Evolutionary conservation across 2,797 vertebrate species (phyloP), one percentile per base, ranked within the genome.

Genomic region (Gymnopithys bicolor): DNA sequence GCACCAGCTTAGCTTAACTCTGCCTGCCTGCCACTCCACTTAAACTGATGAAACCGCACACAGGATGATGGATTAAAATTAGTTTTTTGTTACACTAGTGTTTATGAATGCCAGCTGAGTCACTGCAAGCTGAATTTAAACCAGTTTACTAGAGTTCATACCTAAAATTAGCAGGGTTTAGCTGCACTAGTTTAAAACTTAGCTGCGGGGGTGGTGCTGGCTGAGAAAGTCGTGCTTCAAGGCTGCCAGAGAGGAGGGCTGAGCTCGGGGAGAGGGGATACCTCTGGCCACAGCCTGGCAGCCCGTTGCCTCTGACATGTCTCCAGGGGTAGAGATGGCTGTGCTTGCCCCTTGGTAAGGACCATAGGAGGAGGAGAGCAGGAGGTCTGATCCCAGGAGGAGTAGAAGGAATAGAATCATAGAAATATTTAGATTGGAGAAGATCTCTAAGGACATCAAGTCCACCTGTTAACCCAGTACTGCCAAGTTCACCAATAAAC

Each of bases 81-180:
- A 94, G 60, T 2, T 55, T 84, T 73, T 62, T 58, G 63, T 94
- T 95, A 94, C 2, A 0, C 43, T 91, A 55, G 51, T 95, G 93
- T 95, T 95, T 95, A 90, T 95, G 91, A 91, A 86, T 87, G 74
- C 87, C 85, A 88, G 51, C 70, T 95, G 85, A 96, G 59, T 96
- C 91, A 96, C 59, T 1, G 4, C 16, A 52, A 85, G 63, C 83
- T 87, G 90, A 90, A 95, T 94, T 96, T 96, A 91, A 96, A 95
- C 77, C 77, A 76, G 85, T 90, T 96, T 95, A 89, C 80, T 79
- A 4, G 88, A 93, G 93, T 93, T 96, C 93, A 74, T 78, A 69
- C 53, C 53, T 94, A 89, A 94, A 95, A 90, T 94, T 78, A 88
- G 51, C 0, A 0, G 23, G 37, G 33, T 84, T 94, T 87, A 92